These are phyloP conservation scores for Drosophila watanabei DNA, from an alignment of 1,140 invertebrate genomes.

Conservation along the genomic window DNA sequence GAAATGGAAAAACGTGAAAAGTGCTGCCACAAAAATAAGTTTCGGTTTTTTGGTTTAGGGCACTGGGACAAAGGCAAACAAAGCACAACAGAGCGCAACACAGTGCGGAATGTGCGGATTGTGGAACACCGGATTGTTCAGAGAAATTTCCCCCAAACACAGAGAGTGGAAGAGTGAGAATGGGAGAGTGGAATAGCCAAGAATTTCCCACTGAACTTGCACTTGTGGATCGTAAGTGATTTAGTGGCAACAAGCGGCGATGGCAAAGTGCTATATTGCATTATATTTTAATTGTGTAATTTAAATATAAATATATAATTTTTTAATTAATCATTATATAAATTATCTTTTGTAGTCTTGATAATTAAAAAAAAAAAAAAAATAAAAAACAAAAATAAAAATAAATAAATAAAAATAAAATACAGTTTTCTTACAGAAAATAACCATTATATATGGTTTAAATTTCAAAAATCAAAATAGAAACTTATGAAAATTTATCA, in stretches of 20 bases:
- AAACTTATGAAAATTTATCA: too few species aligned
- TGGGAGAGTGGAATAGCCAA: not conserved
- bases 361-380: too few species aligned
- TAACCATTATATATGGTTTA: not conserved
- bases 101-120: constrained; percentile 28
- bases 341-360: too few species aligned
- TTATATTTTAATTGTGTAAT: not conserved
- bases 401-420: too few species aligned
- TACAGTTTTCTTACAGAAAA: not conserved
- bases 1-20: constrained; percentile 79
- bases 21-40: constrained; percentile 77
- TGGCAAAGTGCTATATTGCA: not conserved
- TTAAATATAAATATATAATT: not conserved
- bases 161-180: not conserved
- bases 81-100: constrained; percentile 55
- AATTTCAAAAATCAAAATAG: not conserved
- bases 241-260: constrained; percentile 11
- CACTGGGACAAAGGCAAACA: constrained; percentile 66
- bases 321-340: too few species aligned
- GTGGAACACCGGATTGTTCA: constrained; percentile 4
- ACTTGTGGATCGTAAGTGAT: constrained; percentile 37
- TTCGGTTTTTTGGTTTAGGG: constrained; percentile 59
- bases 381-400: too few species aligned
- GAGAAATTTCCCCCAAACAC: constrained; percentile 30
- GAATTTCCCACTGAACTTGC: constrained; percentile 27